phyloP scores from a whole-genome alignment of 2,113 vertebrate genomes.

The Daphoenositta chrysoptera region DNA sequence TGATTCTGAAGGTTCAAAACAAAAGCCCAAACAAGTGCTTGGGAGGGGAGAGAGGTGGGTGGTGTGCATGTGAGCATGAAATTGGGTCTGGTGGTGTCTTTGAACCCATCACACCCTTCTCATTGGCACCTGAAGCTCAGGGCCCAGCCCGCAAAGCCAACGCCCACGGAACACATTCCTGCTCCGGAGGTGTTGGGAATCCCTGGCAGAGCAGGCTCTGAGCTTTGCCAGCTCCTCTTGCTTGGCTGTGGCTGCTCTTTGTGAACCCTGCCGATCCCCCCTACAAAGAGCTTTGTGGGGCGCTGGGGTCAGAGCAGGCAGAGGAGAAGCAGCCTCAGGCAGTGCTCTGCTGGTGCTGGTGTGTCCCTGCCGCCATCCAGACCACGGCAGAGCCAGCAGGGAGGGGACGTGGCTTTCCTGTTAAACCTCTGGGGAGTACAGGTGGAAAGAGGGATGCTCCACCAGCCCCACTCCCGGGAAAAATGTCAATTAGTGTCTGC shows the following conservation, averaged over 20 bases:
- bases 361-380: neutral
- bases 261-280: neutral
- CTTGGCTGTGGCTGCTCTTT: neutral
- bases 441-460: neutral
- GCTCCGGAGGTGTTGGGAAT: fast-evolving
- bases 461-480: neutral
- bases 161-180: fast-evolving
- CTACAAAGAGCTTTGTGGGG: neutral
- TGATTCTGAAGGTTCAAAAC: neutral
- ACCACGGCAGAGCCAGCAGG: neutral
- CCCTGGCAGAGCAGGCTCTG: neutral
- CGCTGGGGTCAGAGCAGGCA: neutral
- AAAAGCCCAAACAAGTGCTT: neutral
- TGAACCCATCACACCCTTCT: neutral
- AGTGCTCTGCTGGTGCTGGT: neutral
- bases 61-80: neutral
- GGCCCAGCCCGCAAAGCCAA: neutral
- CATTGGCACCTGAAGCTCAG: neutral
- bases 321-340: neutral
- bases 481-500: neutral
- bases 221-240: fast-evolving
- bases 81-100: neutral
- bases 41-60: neutral
- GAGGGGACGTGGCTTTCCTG: fast-evolving
- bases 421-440: neutral